Percentiles rank a stretch among this genome's conserved stretches.
phyloP scores from a whole-genome alignment of 2,888 invertebrate species.

The Arenicola marina region DNA sequence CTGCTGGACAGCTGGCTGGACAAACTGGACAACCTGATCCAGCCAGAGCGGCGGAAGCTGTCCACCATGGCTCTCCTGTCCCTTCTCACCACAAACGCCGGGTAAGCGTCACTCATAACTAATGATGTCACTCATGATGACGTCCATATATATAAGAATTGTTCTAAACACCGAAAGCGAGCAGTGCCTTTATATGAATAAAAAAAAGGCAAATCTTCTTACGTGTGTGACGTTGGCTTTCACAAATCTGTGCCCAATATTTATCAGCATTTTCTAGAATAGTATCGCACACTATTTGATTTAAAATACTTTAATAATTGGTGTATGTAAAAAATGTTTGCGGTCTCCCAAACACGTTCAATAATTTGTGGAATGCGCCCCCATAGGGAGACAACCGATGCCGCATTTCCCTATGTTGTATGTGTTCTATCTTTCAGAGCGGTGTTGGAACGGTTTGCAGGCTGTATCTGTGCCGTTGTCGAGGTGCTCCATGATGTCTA shows the following conservation, averaged over 20 bases:
- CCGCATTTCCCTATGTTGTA: too few species aligned
- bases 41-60: constrained; percentile 81
- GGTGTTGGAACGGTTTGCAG: constrained; percentile 47
- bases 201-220: too few species aligned
- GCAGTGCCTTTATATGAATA: too few species aligned
- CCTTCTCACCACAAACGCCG: constrained; percentile 51
- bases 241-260: too few species aligned
- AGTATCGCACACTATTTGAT: background rate
- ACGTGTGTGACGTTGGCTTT: too few species aligned
- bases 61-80: constrained; percentile 69
- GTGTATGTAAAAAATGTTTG: too few species aligned
- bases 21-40: constrained; percentile 67
- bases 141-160: too few species aligned
- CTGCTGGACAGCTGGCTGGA: constrained; percentile 5
- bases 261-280: background rate
- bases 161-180: too few species aligned
- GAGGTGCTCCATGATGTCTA: constrained; percentile 58
- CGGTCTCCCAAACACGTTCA: too few species aligned
- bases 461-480: constrained; percentile 50
- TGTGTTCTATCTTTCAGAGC: constrained; percentile 24
- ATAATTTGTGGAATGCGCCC: too few species aligned
- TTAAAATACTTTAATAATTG: background rate
- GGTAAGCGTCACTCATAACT: constrained; percentile 37
- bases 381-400: too few species aligned
- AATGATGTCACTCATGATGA: background rate